A percentile compares a stretch with the other conserved stretches of the same genome.
phyloP scores from a whole-genome alignment of 2,113 vertebrate species.

The Himantopus leucocephalus region DNA sequence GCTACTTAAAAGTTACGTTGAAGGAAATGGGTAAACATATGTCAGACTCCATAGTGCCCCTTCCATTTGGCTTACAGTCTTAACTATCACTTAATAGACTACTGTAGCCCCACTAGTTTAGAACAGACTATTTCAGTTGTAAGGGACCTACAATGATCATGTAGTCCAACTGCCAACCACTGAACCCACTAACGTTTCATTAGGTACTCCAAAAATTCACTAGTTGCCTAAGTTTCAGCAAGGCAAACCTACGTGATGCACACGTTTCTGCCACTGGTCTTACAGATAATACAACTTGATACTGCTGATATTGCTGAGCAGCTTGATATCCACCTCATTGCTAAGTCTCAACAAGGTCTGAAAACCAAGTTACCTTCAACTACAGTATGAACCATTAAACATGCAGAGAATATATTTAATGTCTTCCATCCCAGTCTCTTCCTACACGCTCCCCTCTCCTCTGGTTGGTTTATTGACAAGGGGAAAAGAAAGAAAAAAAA shows the following conservation, averaged over 20 bases:
- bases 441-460: background rate
- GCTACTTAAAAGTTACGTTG: background rate
- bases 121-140: background rate
- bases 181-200: background rate
- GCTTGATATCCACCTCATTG: background rate
- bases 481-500: background rate
- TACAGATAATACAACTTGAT: background rate
- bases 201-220: background rate
- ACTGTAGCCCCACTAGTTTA: background rate
- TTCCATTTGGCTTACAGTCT: background rate
- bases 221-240: background rate
- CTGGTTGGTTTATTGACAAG: background rate
- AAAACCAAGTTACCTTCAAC: background rate
- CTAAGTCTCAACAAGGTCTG: background rate
- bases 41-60: background rate
- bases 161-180: background rate
- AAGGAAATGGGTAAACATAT: background rate
- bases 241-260: background rate
- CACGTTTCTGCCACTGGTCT: fast-evolving
- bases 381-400: background rate
- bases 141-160: fast-evolving
- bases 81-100: background rate
- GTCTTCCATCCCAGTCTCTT: background rate
- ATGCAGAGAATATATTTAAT: background rate
- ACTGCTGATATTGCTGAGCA: background rate